Percentiles rank a stretch among this genome's conserved stretches.
Conservation (phyloP, 2,888 invertebrate species). For the Carabus problematicus region DNA sequence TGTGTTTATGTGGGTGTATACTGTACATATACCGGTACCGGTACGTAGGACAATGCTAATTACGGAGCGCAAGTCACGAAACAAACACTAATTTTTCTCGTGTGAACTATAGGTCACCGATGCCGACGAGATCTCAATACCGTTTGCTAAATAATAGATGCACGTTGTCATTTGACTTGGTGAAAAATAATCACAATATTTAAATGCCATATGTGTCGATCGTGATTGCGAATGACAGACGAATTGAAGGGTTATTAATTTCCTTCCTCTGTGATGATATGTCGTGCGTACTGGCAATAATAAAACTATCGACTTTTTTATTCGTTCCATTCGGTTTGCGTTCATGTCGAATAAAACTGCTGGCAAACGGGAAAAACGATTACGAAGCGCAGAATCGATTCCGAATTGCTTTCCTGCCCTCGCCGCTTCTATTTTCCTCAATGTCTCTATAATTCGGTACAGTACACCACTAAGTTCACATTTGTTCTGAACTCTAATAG, state of each 20-base stretch:
- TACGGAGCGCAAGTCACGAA: constrained; percentile 7
- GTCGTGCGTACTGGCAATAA: constrained; percentile 31
- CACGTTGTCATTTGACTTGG: neutral
- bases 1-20: constrained; percentile 9
- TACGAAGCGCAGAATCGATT: too few species aligned
- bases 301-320: constrained; percentile 16
- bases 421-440: too few species aligned
- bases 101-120: constrained; percentile 13
- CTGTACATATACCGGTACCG: constrained; percentile 13
- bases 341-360: too few species aligned
- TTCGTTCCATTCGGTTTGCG: neutral
- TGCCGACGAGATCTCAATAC: constrained; percentile 15
- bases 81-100: constrained; percentile 14
- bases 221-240: too few species aligned
- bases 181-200: constrained; percentile 6
- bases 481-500: too few species aligned
- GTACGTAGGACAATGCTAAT: constrained; percentile 24
- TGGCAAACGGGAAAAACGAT: too few species aligned
- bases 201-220: constrained; percentile 12
- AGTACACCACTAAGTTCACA: too few species aligned
- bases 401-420: too few species aligned
- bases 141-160: constrained; percentile 24
- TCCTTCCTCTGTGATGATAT: constrained; percentile 24
- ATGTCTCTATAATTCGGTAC: too few species aligned
- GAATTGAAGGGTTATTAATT: constrained; percentile 10